Evolutionary conservation across 2,797 vertebrate species (phyloP).

Genomic region (Tadarida brasiliensis): DNA sequence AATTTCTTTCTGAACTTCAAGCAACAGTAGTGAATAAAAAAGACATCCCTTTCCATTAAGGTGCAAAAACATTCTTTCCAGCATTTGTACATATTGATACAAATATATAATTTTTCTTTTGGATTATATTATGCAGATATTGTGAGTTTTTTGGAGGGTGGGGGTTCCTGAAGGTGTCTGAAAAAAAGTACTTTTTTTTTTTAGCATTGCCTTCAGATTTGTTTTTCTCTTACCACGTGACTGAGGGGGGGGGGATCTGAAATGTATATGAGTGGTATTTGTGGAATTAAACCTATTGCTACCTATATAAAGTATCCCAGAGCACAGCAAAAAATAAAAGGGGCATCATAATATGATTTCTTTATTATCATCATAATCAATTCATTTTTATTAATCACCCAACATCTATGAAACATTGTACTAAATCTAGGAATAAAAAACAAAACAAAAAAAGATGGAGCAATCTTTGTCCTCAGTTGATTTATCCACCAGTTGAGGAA

Average conservation of each 20-base stretch:
- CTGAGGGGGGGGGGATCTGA: neutral
- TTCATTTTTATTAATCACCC: conserved; percentile 4
- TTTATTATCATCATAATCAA: neutral
- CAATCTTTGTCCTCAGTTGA: neutral
- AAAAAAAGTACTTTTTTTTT: neutral
- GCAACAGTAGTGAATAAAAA: neutral
- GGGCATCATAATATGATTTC: neutral
- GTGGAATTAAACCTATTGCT: neutral
- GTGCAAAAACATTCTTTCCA: neutral
- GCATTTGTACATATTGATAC: neutral
- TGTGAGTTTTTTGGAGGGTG: neutral
- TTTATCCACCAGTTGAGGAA: neutral
- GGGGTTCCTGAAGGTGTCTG: neutral
- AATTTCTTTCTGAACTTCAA: conserved; percentile 41
- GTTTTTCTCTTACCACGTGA: neutral
- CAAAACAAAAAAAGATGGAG: neutral
- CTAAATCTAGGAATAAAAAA: conserved; percentile 48
- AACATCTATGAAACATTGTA: neutral
- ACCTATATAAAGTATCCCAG: neutral
- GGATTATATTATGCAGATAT: neutral
- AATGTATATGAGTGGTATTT: neutral
- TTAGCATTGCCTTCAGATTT: neutral
- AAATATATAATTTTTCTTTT: conserved; percentile 35
- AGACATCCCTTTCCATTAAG: neutral
- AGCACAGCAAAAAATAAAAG: neutral